Evolutionary conservation across 2,113 vertebrate genomes (phyloP), one percentile per base, ranked within the genome.

Genomic region (Nestor notabilis): DNA sequence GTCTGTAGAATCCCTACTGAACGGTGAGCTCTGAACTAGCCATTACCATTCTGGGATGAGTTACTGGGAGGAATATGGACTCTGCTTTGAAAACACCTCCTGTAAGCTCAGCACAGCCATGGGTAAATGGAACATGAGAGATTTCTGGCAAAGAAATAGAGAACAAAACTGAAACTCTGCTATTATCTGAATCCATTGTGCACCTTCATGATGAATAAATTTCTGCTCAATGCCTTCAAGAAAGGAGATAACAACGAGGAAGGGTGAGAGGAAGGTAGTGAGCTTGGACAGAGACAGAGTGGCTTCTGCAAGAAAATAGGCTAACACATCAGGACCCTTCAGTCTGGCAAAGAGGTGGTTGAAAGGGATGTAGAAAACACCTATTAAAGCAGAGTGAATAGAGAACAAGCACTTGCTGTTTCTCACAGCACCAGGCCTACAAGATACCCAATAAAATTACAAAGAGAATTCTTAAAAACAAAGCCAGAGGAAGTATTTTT

Each of bases 171-270:
- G 52, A 21, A 86, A 9, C 10, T 7, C 2, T 23, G 89, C 66
- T 86, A 63, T 23, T 43, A 55, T 17, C 35, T 44, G 88, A 31
- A 58, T 27, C 41, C 35, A 16, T 2, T 31, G 27, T 19, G 58
- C 49, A 31, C 41, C 66, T 85, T 52, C 49, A 8, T 5, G 58
- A 29, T 33, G 50, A 74, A 66, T 13, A 18, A 33, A 63, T 35
- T 31, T 58, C 80, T 81, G 68, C 64, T 71, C 6, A 0, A 39
- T 7, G 46, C 55, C 12, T 43, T 53, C 0, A 0, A 68, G 46
- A 60, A 43, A 82, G 43, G 83, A 70, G 31, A 15, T 3, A 66
- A 66, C 21, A 12, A 12, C 0, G 0, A 44, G 63, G 37, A 90
- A 25, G 17, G 56, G 39, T 12, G 47, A 90, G 49, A 61, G 68